Evolutionary conservation across 2,113 vertebrate species (phyloP).

Genomic region (Bujurquina vittata): DNA sequence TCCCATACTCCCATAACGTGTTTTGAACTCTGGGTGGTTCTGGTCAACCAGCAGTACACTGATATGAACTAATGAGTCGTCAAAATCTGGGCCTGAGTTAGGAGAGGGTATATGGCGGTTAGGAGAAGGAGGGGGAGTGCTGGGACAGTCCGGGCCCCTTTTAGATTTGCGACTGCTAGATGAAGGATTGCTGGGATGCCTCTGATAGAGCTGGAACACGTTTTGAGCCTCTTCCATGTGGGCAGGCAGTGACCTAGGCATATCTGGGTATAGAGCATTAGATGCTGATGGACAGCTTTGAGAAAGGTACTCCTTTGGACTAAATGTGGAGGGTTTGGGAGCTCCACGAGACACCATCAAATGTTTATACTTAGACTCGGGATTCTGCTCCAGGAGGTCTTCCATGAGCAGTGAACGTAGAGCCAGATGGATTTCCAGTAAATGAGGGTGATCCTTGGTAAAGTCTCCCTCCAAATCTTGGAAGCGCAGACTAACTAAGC

Average conservation of each 20-base stretch:
- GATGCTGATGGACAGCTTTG: slow-evolving; percentile 92
- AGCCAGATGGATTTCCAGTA: slow-evolving; percentile 88
- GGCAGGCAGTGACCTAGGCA: slow-evolving; percentile 95
- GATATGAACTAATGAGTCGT: slow-evolving; percentile 95
- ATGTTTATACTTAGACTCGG: slow-evolving; percentile 93
- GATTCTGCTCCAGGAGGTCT: slow-evolving; percentile 92
- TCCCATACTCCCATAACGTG: slow-evolving; percentile 83
- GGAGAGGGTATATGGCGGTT: slow-evolving; percentile 74
- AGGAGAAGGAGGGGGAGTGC: slow-evolving; percentile 96
- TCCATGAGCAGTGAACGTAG: slow-evolving; percentile 95
- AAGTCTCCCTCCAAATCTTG: slow-evolving; percentile 96
- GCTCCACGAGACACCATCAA: slow-evolving; percentile 96
- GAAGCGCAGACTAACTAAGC: slow-evolving; percentile 93
- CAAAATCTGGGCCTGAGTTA: slow-evolving; percentile 84
- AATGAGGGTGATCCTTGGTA: slow-evolving; percentile 92
- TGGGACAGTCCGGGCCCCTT: slow-evolving; percentile 84
- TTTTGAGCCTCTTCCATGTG: slow-evolving; percentile 97
- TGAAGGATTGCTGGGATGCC: slow-evolving; percentile 84
- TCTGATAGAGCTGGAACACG: slow-evolving; percentile 97
- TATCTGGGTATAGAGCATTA: slow-evolving; percentile 89
- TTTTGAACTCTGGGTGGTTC: slow-evolving; percentile 92
- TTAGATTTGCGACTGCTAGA: slow-evolving; percentile 81
- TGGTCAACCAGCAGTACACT: slow-evolving; percentile 93
- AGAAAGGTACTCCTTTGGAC: slow-evolving; percentile 93
- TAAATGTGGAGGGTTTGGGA: slow-evolving; percentile 90